Evolutionary conservation across 2,888 invertebrate genomes (phyloP).

Genomic region (Thysanoteuthis rhombus): DNA sequence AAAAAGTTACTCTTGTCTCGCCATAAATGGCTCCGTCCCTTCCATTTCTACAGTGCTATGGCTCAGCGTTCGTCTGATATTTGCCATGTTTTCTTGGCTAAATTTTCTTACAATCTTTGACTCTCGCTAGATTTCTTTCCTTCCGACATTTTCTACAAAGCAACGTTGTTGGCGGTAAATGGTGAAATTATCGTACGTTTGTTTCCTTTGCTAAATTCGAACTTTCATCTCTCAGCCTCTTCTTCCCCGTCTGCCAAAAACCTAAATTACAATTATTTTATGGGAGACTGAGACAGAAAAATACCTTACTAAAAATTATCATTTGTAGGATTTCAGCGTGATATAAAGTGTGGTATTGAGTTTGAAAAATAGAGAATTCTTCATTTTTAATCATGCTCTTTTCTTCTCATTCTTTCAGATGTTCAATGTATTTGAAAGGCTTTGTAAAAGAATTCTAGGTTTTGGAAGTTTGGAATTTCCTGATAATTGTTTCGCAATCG

Average conservation of each 20-base stretch:
- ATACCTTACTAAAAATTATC: no score
- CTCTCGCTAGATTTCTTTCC: slow-evolving; percentile 12
- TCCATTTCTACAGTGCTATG: background rate
- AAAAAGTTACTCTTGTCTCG: background rate
- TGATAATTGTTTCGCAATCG: no score
- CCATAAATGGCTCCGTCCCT: background rate
- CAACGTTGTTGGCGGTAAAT: background rate
- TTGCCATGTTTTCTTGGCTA: background rate
- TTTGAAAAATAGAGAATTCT: no score
- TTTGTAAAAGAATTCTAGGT: no score
- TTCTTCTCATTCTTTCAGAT: no score
- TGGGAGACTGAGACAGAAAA: no score
- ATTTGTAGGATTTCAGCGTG: no score
- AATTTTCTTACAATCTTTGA: background rate
- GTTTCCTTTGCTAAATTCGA: background rate
- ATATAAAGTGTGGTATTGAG: no score
- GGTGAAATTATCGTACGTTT: background rate
- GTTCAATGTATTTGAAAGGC: no score
- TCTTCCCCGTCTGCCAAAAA: background rate
- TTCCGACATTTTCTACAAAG: background rate
- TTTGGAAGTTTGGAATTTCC: no score
- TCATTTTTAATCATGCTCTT: no score
- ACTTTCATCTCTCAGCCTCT: background rate
- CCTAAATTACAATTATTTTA: no score
- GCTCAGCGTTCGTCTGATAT: background rate